Evolutionary conservation across 2,113 vertebrate species (phyloP), one percentile per base, ranked within the genome.

Genomic region (Holacanthus passer): DNA sequence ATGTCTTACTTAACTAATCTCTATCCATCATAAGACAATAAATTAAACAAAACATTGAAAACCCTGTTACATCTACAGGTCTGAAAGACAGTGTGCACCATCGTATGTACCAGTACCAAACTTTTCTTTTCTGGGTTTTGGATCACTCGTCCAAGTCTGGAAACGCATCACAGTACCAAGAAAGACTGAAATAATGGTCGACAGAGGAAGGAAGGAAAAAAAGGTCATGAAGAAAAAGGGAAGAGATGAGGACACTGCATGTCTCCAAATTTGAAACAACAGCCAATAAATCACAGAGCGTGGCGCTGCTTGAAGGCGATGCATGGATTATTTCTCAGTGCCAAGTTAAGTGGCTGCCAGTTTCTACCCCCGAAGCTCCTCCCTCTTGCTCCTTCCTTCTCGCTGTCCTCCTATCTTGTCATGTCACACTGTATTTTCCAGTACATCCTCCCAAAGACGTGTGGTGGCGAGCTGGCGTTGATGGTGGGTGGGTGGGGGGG

Each of bases 301-400:
- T 66, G 68, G 72, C 47, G 63, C 70, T 84, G 86, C 89, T 87
- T 64, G 37, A 22, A 91, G 88, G 85, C 90, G 63, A 93, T 83
- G 81, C 88, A 79, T 83, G 73, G 74, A 87, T 89, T 71, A 72
- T 89, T 91, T 91, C 83, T 91, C 86, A 66, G 85, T 83, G 90
- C 89, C 91, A 94, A 94, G 70, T 89, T 91, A 94, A 93, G 91
- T 73, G 92, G 87, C 85, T 90, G 77, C 89, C 93, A 93, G 87
- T 86, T 89, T 84, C 86, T 56, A 71, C 73, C 73, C 53, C 74
- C 39, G 65, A 91, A 77, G 63, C 77, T 81, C 83, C 85, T 73
- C 89, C 86, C 65, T 55, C 45, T 17, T 32, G 63, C 77, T 27
- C 74, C 80, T 77, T 65, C 73, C 84, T 52, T 52, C 83, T 76